Conservation (phyloP, 1,140 invertebrate genomes). For the Schlechtendalia chinensis region DNA sequence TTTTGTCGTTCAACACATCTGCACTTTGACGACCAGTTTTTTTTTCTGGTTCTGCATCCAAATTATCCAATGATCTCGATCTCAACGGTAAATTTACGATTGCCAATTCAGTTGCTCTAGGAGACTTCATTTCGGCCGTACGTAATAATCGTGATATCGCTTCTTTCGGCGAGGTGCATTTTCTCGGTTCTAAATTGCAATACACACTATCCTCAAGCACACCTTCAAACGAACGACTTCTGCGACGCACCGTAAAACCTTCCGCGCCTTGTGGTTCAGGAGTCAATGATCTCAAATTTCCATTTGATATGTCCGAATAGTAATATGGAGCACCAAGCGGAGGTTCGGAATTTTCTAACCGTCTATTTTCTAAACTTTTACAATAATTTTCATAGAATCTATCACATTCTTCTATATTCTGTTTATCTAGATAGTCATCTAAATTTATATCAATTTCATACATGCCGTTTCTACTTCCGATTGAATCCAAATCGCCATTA, state of each 20-base stretch:
- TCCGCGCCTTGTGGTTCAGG: slow-evolving; percentile 52
- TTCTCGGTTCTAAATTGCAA: slow-evolving; percentile 44
- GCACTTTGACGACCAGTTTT: slow-evolving; percentile 51
- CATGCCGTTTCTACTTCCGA: slow-evolving; percentile 55
- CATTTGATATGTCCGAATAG: slow-evolving; percentile 72
- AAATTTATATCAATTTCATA: slow-evolving; percentile 66
- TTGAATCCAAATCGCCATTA: slow-evolving; percentile 61
- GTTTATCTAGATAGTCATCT: slow-evolving; percentile 57
- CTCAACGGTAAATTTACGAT: slow-evolving; percentile 35
- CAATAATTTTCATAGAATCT: slow-evolving; percentile 50
- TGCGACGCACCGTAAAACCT: slow-evolving; percentile 50
- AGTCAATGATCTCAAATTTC: slow-evolving; percentile 54
- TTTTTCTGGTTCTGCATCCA: slow-evolving; percentile 59
- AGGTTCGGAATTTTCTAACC: slow-evolving; percentile 55
- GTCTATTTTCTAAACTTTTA: slow-evolving; percentile 53
- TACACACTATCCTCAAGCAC: slow-evolving; percentile 60
- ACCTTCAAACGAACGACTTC: slow-evolving; percentile 66
- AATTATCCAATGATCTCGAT: slow-evolving; percentile 72
- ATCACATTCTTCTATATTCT: slow-evolving; percentile 32
- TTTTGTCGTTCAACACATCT: slow-evolving; percentile 50
- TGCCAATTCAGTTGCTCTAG: slow-evolving; percentile 16
- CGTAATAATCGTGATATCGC: slow-evolving; percentile 53
- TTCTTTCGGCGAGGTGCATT: slow-evolving; percentile 51
- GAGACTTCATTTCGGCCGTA: slow-evolving; percentile 71
- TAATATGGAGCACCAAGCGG: slow-evolving; percentile 71